A percentile compares a stretch with the other conserved stretches of the same genome.
Conservation (phyloP, 1,140 invertebrate species). For the Scaptomyza pallida region DNA sequence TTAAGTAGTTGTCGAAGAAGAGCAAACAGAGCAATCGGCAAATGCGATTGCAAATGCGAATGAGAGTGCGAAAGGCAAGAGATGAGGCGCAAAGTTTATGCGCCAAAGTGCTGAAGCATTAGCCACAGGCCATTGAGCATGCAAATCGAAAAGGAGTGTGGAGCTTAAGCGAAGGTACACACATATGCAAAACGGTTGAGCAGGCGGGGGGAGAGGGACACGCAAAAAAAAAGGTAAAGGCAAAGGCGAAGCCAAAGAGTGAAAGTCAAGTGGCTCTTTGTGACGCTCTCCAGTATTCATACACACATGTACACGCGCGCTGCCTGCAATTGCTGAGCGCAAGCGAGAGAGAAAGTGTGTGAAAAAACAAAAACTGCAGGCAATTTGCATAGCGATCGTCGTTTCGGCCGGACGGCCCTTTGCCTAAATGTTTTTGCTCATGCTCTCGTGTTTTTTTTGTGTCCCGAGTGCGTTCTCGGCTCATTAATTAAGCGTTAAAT, state of each 20-base stretch:
- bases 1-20: conserved; percentile 12
- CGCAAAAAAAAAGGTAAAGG: conserved; percentile 18
- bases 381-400: conserved; percentile 73
- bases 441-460: conserved; percentile 10
- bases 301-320: not conserved
- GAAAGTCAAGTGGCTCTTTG: conserved; percentile 75
- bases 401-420: conserved; percentile 18
- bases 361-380: conserved; percentile 24
- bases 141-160: conserved; percentile 37
- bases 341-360: conserved; percentile 26
- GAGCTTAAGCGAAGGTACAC: conserved; percentile 11
- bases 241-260: conserved; percentile 50
- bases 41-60: conserved; percentile 13
- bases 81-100: conserved; percentile 48
- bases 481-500: conserved; percentile 79
- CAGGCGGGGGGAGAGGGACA: no score
- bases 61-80: conserved; percentile 16
- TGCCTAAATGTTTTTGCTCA: conserved; percentile 11
- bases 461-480: conserved; percentile 30
- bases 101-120: conserved; percentile 50
- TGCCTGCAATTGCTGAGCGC: not conserved
- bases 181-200: conserved; percentile 4
- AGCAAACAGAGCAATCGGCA: conserved; percentile 20
- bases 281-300: conserved; percentile 50
- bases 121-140: conserved; percentile 56